phyloP scores from a whole-genome alignment of 2,113 vertebrate species.

The Argyrosomus japonicus region DNA sequence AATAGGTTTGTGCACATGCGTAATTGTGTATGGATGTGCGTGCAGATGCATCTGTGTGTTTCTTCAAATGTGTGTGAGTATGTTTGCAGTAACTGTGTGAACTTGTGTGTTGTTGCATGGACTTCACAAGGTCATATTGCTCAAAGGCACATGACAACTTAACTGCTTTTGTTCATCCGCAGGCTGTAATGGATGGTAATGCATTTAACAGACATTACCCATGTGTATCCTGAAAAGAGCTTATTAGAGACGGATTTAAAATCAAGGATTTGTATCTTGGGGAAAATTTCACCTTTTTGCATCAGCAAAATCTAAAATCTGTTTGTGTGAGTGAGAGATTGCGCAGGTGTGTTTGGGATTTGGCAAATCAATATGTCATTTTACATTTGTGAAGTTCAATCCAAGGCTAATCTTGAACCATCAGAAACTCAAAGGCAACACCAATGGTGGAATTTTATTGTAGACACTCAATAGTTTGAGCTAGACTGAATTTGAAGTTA shows the following conservation, averaged over 20 bases:
- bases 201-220: slow-evolving; percentile 4
- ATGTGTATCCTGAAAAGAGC: slow-evolving; percentile 1
- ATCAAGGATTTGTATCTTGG: slow-evolving; percentile 12
- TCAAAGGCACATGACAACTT: slow-evolving; percentile 51
- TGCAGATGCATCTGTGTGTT: slow-evolving; percentile 1
- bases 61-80: neutral
- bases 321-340: slow-evolving; percentile 35
- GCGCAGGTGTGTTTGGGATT: slow-evolving; percentile 42
- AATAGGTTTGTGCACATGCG: slow-evolving; percentile 49
- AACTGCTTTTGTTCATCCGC: slow-evolving; percentile 48
- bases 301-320: slow-evolving; percentile 36
- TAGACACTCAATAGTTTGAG: slow-evolving; percentile 49
- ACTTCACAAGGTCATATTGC: slow-evolving; percentile 62
- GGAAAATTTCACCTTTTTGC: slow-evolving; percentile 48
- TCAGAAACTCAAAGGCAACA: slow-evolving; percentile 45
- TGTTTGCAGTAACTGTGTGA: neutral
- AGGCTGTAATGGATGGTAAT: neutral
- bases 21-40: neutral
- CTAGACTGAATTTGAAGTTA: slow-evolving; percentile 22
- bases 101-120: neutral
- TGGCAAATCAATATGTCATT: slow-evolving; percentile 70
- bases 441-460: slow-evolving; percentile 37
- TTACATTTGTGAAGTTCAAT: slow-evolving; percentile 60
- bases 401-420: slow-evolving; percentile 52
- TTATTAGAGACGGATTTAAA: neutral